Percentiles rank a stretch among this genome's conserved stretches.
phyloP scores from a whole-genome alignment of 2,797 vertebrate species.

The Allobates femoralis region DNA sequence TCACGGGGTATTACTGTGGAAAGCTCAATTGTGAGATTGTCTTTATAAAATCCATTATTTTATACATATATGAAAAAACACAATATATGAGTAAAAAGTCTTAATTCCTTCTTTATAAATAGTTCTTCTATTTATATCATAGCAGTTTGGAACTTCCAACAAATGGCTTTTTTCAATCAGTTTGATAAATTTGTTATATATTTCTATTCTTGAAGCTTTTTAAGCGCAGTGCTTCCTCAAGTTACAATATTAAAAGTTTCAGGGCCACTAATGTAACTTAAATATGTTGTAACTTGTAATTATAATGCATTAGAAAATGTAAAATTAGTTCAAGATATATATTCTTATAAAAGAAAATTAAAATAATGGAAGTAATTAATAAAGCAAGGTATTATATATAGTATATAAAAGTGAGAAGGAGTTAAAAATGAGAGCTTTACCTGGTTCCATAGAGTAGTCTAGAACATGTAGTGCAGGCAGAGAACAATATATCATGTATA shows the following conservation, averaged over 20 bases:
- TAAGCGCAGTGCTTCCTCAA: background rate
- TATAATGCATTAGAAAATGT: no score
- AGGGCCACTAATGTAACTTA: background rate
- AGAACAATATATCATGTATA: no score
- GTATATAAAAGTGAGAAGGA: no score
- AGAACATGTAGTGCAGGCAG: no score
- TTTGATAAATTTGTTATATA: background rate
- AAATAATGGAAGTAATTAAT: no score
- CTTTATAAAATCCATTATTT: background rate
- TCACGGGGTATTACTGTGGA: background rate
- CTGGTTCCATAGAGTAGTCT: no score
- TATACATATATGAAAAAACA: conserved; percentile 61
- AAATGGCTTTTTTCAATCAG: background rate
- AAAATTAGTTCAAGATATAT: no score
- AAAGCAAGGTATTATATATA: no score
- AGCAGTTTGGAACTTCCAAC: background rate
- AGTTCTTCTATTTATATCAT: background rate
- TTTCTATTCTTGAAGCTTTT: background rate
- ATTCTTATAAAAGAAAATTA: no score
- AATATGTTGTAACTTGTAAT: background rate
- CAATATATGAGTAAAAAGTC: background rate
- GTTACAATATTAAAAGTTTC: background rate
- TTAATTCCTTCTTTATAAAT: background rate
- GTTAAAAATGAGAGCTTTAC: no score
- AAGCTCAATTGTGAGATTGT: background rate